Conservation (phyloP, 1,140 invertebrate species). For the Marisa cornuarietis region DNA sequence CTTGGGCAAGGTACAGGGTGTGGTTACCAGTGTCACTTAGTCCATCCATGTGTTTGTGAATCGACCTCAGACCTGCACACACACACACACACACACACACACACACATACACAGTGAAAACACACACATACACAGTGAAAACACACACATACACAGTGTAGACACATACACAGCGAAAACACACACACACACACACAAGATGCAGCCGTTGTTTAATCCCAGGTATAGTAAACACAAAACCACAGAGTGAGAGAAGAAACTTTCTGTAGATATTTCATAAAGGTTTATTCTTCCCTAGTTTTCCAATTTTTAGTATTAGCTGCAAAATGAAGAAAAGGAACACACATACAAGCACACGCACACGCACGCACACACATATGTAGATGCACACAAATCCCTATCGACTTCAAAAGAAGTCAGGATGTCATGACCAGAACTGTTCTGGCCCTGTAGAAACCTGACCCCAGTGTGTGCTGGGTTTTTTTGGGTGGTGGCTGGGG, state of each 20-base stretch:
- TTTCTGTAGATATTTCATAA: neutral
- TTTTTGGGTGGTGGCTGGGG: neutral
- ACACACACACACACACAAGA: conserved; percentile 2
- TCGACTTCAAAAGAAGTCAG: neutral
- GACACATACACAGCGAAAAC: too few species aligned
- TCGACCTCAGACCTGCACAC: conserved; percentile 1
- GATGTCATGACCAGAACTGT: neutral
- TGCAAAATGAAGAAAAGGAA: neutral
- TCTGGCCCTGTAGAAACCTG: neutral
- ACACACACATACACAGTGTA: too few species aligned
- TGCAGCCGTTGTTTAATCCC: neutral
- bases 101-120: too few species aligned
- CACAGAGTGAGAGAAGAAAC: neutral
- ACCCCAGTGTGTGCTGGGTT: neutral
- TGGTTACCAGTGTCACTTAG: too few species aligned
- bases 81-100: conserved; percentile 5
- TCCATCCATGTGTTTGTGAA: neutral
- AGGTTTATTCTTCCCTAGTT: neutral
- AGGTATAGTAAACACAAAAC: neutral
- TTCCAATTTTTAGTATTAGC: neutral
- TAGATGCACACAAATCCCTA: neutral
- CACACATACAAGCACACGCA: neutral
- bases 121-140: too few species aligned
- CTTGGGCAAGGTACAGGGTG: too few species aligned
- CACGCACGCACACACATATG: neutral